These are phyloP conservation scores for Orgyia antiqua DNA, from an alignment of 2,888 invertebrate species.

Conservation along the genomic window DNA sequence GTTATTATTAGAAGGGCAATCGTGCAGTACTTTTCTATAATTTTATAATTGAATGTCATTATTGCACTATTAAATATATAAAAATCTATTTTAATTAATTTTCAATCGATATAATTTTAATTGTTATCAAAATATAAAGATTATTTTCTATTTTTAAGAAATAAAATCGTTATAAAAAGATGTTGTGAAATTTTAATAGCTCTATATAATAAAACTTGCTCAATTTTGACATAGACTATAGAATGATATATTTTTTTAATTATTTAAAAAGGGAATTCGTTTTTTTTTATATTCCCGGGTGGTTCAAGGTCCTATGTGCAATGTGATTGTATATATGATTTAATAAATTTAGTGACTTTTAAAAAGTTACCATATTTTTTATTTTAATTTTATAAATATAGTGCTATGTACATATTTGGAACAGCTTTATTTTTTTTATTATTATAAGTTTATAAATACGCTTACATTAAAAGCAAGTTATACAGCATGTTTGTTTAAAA, in stretches of 20 bases:
- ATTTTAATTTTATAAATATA: slow-evolving; percentile 5
- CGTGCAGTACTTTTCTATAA: too few relatives aligned
- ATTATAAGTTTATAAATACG: slow-evolving; percentile 8
- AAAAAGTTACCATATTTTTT: slow-evolving; percentile 14
- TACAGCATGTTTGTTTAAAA: neutral
- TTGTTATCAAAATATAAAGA: neutral
- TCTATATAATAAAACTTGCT: neutral
- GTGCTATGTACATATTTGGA: slow-evolving; percentile 21
- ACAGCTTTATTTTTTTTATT: slow-evolving; percentile 4
- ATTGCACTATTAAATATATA: too few relatives aligned
- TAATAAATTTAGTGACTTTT: too few relatives aligned
- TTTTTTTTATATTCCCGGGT: neutral
- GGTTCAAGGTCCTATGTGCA: slow-evolving; percentile 1
- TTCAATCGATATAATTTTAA: too few relatives aligned
- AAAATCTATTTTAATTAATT: too few relatives aligned
- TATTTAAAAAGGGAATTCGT: neutral
- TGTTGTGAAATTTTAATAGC: neutral
- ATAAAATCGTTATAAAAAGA: too few relatives aligned
- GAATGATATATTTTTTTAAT: too few relatives aligned
- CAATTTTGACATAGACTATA: neutral
- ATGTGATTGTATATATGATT: neutral
- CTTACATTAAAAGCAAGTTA: slow-evolving; percentile 3
- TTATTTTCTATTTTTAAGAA: neutral
- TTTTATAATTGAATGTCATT: too few relatives aligned
- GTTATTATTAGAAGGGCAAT: too few relatives aligned